Conservation (phyloP, 2,113 vertebrate species). For the Pristiophorus japonicus region DNA sequence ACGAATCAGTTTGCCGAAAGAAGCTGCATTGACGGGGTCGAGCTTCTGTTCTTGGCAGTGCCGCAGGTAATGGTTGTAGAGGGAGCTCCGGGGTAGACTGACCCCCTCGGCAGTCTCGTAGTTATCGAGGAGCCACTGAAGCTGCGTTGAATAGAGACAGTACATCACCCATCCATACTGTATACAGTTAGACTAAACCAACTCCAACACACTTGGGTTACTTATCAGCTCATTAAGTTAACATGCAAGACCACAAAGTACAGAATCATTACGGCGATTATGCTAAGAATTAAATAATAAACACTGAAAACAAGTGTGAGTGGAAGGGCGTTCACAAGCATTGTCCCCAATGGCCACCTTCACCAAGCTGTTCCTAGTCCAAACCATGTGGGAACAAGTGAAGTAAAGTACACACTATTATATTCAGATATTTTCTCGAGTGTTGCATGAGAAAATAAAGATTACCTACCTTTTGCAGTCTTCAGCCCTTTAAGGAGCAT, state of each 20-base stretch:
- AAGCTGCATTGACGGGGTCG: slow-evolving; percentile 92
- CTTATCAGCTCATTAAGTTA: background rate
- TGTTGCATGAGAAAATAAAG: background rate
- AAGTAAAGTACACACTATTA: background rate
- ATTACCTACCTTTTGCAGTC: background rate
- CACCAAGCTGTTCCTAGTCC: background rate
- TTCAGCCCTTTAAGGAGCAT: background rate
- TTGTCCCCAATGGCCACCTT: background rate
- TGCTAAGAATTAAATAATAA: background rate
- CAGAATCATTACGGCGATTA: background rate
- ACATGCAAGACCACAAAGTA: background rate
- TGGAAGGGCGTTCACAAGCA: background rate
- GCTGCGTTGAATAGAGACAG: slow-evolving; percentile 54
- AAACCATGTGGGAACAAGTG: background rate
- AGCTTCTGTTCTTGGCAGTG: slow-evolving; percentile 98
- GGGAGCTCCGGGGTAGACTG: slow-evolving; percentile 85
- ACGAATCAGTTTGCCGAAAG: slow-evolving; percentile 95
- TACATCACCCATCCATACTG: background rate
- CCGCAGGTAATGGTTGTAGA: slow-evolving; percentile 91
- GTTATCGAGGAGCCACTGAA: slow-evolving; percentile 96
- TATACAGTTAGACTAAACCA: fast-evolving
- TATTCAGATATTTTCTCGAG: background rate
- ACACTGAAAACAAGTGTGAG: background rate
- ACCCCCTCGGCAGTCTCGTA: slow-evolving; percentile 93
- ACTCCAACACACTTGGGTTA: fast-evolving